These are phyloP conservation scores for Engraulis encrasicolus DNA, from an alignment of 2,113 vertebrate genomes.

Conservation along the genomic window DNA sequence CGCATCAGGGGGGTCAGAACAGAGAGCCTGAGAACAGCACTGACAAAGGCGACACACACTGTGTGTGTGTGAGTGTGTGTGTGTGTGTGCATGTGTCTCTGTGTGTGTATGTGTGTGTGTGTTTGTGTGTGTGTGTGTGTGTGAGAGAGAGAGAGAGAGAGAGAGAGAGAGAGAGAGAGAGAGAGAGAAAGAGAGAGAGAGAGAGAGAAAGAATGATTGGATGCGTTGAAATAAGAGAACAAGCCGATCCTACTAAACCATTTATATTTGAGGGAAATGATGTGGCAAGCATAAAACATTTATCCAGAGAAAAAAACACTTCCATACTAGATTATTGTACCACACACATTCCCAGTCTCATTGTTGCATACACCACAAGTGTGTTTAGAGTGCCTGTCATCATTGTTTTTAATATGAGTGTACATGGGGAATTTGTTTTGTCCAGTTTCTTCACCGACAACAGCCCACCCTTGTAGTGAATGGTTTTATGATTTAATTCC, in stretches of 20 bases:
- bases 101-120: background rate
- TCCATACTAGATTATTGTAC: no score
- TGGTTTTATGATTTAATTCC: background rate
- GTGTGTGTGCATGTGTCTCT: background rate
- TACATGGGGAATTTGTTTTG: background rate
- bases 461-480: constrained; percentile 7
- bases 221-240: constrained; percentile 12
- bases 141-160: constrained; percentile 15
- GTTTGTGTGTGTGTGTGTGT: background rate
- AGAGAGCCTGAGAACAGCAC: constrained; percentile 14
- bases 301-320: background rate
- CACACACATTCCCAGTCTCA: no score
- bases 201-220: background rate
- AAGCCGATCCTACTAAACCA: background rate
- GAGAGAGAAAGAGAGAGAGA: background rate
- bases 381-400: background rate
- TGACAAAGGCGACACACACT: background rate
- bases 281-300: constrained; percentile 17
- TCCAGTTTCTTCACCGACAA: background rate
- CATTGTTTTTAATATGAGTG: background rate
- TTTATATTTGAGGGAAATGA: constrained; percentile 4
- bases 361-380: no score
- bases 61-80: background rate
- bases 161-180: background rate
- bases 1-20: constrained; percentile 2